Evolutionary conservation across 2,797 vertebrate species (phyloP).

Genomic region (Okamejei kenojei): DNA sequence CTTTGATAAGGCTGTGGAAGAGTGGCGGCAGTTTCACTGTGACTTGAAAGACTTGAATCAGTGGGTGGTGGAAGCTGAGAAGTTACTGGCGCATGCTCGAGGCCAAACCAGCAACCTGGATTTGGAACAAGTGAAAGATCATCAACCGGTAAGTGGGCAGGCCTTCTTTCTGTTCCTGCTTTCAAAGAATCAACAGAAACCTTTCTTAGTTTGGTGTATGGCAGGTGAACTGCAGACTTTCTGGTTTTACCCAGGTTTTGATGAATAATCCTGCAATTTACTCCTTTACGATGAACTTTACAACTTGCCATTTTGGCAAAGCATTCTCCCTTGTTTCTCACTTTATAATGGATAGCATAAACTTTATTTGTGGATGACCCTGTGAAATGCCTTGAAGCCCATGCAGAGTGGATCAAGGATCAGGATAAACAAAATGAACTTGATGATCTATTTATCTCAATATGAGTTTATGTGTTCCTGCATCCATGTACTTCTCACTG

Average conservation of each 20-base stretch:
- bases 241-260: background rate
- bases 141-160: slow-evolving; percentile 68
- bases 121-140: slow-evolving; percentile 58
- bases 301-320: too few species aligned
- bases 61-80: slow-evolving; percentile 76
- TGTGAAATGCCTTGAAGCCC: too few species aligned
- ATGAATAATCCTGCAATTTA: background rate
- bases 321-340: too few species aligned
- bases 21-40: slow-evolving; percentile 82
- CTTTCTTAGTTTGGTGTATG: too few species aligned
- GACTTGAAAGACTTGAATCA: slow-evolving; percentile 78
- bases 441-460: too few species aligned
- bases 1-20: slow-evolving; percentile 74
- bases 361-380: too few species aligned
- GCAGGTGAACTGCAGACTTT: background rate
- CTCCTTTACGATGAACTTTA: too few species aligned
- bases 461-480: too few species aligned
- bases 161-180: background rate
- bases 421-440: too few species aligned
- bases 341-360: too few species aligned
- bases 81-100: slow-evolving; percentile 57
- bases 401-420: too few species aligned
- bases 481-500: too few species aligned
- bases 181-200: background rate
- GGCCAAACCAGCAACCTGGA: slow-evolving; percentile 65